Base-by-base conservation (phyloP, 2,113 vertebrate genomes). In the human region DNA sequence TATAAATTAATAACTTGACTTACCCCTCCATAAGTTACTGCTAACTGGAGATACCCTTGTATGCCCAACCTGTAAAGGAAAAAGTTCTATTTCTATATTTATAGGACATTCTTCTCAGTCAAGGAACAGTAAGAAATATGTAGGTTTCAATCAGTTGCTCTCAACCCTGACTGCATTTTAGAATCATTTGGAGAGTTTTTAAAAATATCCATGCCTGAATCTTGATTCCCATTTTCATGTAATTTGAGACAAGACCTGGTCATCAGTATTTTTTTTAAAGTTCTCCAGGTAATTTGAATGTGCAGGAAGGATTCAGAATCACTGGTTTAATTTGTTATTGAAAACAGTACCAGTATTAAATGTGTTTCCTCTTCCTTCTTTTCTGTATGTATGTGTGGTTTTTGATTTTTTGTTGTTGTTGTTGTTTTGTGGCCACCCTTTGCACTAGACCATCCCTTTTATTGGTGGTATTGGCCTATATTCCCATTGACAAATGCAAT, bases 401-500 rank as follows among this genome's bases (percentile, higher is more conserved):
- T 8, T 32, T 7, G 3, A 6, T 17, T 80, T 30, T 2, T 32
- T 64, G 45, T 70, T 48, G 45, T 70, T 45, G 45, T 80, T 30
- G 3, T 32, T 61, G 61, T 76, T 80, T 35, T 52, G 64, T 93
- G 52, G 52, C 73, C 70, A 76, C 50, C 70, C 64, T 97, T 98
- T 96, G 93, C 89, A 95, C 95, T 95, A 96, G 82, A 89, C 43
- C 25, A 66, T 57, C 92, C 82, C 78, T 61, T 4, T 70, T 87
- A 50, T 64, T 95, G 90, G 89, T 88, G 90, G 38, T 95, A 80
- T n/a, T 91, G 95, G 85, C 89, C 61, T 90, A 3, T 89, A 88
- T 86, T 96, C 94, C 94, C 95, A 90, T 81, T 80, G 84, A 96
- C 80, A 93, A 96, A 97, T 96, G 95, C n/a, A 96, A 70, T 72